These are phyloP conservation scores for Erebia aethiops DNA, from an alignment of 2,888 invertebrate species.

Conservation along the genomic window DNA sequence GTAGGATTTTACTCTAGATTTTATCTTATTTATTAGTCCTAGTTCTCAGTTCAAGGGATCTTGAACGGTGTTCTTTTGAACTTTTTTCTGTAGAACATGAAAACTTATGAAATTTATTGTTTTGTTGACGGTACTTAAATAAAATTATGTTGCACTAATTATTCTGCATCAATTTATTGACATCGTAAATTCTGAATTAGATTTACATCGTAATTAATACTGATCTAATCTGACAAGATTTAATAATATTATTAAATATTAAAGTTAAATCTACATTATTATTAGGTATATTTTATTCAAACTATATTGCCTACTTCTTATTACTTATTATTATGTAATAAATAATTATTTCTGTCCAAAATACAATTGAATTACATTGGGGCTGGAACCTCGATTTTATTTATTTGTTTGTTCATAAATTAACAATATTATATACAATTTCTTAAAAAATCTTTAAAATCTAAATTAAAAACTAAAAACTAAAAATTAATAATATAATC, in stretches of 20 bases:
- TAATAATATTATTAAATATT: neutral
- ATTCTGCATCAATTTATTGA: conserved; percentile 78
- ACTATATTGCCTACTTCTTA: too few relatives aligned
- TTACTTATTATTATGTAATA: too few relatives aligned
- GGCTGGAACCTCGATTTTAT: too few relatives aligned
- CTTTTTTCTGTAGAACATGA: neutral
- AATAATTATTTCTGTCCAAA: too few relatives aligned
- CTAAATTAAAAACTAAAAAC: too few relatives aligned
- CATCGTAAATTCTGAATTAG: conserved; percentile 55
- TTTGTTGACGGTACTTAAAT: conserved; percentile 29
- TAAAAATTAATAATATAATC: too few relatives aligned
- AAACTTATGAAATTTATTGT: neutral
- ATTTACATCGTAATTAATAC: conserved; percentile 16
- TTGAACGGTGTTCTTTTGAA: neutral
- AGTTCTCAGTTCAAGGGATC: neutral
- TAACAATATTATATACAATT: too few relatives aligned
- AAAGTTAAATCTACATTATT: too few relatives aligned
- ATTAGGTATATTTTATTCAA: too few relatives aligned
- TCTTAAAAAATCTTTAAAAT: too few relatives aligned
- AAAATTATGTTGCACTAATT: conserved; percentile 62
- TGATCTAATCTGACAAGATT: neutral
- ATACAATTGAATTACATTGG: too few relatives aligned
- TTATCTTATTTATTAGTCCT: conserved; percentile 5
- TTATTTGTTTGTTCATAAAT: too few relatives aligned
- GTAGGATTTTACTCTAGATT: neutral